Conservation (phyloP, 2,113 vertebrate genomes). For the Psettodes erumei region DNA sequence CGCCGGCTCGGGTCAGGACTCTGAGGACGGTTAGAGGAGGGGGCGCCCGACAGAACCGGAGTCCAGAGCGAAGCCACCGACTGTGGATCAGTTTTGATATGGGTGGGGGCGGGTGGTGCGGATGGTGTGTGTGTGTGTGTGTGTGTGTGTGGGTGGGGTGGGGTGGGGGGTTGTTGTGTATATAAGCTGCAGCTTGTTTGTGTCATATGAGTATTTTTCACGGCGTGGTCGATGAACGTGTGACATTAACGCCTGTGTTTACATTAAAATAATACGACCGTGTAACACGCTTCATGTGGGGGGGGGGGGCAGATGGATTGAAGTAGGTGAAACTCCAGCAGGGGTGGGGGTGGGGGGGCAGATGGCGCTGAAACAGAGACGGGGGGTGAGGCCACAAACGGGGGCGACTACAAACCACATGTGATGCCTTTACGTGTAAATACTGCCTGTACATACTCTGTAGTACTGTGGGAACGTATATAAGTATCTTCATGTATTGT, state of each 20-base stretch:
- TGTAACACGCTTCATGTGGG: too few relatives aligned
- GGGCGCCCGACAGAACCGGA: slow-evolving; percentile 18
- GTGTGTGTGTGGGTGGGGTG: too few relatives aligned
- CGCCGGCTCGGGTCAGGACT: neutral
- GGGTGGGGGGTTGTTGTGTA: slow-evolving; percentile 48
- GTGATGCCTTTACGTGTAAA: slow-evolving; percentile 61
- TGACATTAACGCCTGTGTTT: slow-evolving; percentile 39
- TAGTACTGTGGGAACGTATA: slow-evolving; percentile 50
- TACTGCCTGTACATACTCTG: slow-evolving; percentile 63
- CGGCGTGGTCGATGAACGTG: slow-evolving; percentile 42
- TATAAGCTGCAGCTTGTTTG: slow-evolving; percentile 50
- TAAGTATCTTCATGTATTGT: slow-evolving; percentile 60
- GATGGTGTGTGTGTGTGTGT: too few relatives aligned
- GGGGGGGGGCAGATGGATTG: too few relatives aligned
- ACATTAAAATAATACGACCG: too few relatives aligned
- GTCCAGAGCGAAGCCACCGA: slow-evolving; percentile 13
- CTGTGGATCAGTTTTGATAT: slow-evolving; percentile 61
- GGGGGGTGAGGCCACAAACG: slow-evolving; percentile 21
- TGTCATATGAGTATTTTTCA: slow-evolving; percentile 71
- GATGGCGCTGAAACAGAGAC: slow-evolving; percentile 73
- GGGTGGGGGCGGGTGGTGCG: too few relatives aligned
- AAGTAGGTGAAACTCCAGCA: neutral
- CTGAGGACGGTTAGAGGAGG: slow-evolving; percentile 26
- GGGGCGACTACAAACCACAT: slow-evolving; percentile 21
- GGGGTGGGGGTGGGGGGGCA: slow-evolving; percentile 42